Evolutionary conservation across 2,888 invertebrate genomes (phyloP).

Genomic region (Pecten maximus): DNA sequence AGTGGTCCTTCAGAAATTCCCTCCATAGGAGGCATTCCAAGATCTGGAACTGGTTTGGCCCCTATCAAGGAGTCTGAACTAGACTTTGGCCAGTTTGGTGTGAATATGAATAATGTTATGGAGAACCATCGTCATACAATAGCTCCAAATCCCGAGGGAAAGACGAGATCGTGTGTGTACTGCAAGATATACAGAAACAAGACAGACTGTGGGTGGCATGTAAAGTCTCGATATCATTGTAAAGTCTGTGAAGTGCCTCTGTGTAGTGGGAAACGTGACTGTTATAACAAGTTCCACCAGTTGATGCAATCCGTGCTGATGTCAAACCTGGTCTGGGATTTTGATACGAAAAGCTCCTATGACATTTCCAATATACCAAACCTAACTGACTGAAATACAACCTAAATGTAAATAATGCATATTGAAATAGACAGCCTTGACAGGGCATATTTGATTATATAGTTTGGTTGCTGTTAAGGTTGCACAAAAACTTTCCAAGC

Average conservation of each 20-base stretch:
- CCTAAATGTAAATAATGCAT: too few species aligned
- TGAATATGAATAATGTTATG: slow-evolving; percentile 37
- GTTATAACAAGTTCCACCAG: slow-evolving; percentile 44
- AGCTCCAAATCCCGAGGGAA: slow-evolving; percentile 45
- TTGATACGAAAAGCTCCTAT: slow-evolving; percentile 1
- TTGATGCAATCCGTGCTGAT: not conserved
- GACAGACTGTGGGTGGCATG: slow-evolving; percentile 49
- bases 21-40: not conserved
- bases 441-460: too few species aligned
- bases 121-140: slow-evolving; percentile 40
- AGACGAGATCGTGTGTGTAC: slow-evolving; percentile 47
- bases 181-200: slow-evolving; percentile 48
- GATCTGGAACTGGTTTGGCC: not conserved
- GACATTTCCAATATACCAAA: not conserved
- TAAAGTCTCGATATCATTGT: slow-evolving; percentile 50
- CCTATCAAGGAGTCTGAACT: not conserved
- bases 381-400: not conserved
- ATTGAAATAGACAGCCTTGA: too few species aligned
- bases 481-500: not conserved
- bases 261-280: slow-evolving; percentile 48
- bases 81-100: slow-evolving; percentile 20
- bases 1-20: not conserved
- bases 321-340: not conserved
- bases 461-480: not conserved
- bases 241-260: slow-evolving; percentile 47